Evolutionary conservation across 2,113 vertebrate genomes (phyloP), one percentile per base, ranked within the genome.

Genomic region (Notarius lentiginosus): DNA sequence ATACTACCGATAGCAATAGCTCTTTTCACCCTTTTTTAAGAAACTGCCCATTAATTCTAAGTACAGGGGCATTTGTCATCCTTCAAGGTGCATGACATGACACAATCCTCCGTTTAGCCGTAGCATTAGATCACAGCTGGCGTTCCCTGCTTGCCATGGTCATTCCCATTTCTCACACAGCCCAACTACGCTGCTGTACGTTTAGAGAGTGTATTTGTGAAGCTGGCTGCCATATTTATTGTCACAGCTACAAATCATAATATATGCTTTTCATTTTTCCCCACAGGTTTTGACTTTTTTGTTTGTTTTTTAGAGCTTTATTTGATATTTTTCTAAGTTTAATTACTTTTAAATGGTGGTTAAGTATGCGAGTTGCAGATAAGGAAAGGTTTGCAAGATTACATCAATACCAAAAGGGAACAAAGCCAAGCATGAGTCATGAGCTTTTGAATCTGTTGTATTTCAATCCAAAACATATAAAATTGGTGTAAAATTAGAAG

Each of bases 11-110:
- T 77, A 84, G 76, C 47, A 53, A 60, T 86, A 73, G 27, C 60
- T 56, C 66, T 84, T 83, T 58, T 73, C 82, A 79, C 61, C 63
- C 85, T 91, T 88, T 92, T 94, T 92, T 91, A 88, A 92, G 92
- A 94, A 93, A 91, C 92, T 89, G 91, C 92, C 93, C 93, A 95
- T 95, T 95, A 94, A 93, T 95, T 94, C 89, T 91, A 92, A 94
- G 92, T 91, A 85, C 73, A 27, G 68, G 90, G 91, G 90, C 90
- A 92, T 95, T 94, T 93, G 93, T 95, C 92, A 94, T 95, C 91
- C 93, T 92, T 95, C 93, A 94, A 94, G 94, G 95, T 94, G 93
- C 91, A 68, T 90, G 49, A 89, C 60, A 68, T 93, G 94, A 94
- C 94, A 94, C 92, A 85, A 89, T 92, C 90, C 91, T 93, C 92